Evolutionary conservation across 2,113 vertebrate species (phyloP), one percentile per base, ranked within the genome.

Genomic region (Brachypteracias leptosomus): DNA sequence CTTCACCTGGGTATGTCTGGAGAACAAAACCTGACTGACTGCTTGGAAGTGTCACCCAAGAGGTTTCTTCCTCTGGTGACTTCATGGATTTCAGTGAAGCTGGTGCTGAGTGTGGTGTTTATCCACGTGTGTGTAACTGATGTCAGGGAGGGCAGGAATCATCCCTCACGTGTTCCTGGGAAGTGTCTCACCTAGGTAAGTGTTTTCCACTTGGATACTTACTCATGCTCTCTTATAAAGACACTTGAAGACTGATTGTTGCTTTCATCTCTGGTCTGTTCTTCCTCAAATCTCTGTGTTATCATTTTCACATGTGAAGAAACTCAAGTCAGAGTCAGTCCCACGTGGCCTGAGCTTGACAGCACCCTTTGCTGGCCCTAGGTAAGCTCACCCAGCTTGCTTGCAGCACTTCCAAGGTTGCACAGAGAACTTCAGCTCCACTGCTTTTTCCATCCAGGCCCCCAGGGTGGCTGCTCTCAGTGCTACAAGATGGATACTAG

Each of bases 311-410:
- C 22, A 16, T 1, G 2, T n/a, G 40, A 57, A 49, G 35, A 70
- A 68, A n/a, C 24, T 22, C 15, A 76, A 85, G 20, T 16, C 1
- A 0, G n/a, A 85, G 20, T 16, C 1, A 0, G n/a, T 68, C 33
- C 20, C 36, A 40, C 2, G 0, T 36, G 55, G 58, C 35, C 78
- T 67, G 26, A 47, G 52, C 63, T 78, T 15, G 3, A 26, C 38
- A 52, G 38, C 35, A 31, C 40, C 18, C n/a, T 57, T 36, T 3
- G 1, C 49, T 44, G 6, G 4, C 66, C 49, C 35, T 0, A 0
- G 18, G 28, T 35, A 55, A 36, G 17, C n/a, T 75, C 65, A 51
- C 25, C 10, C 31, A 49, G 10, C 13, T 18, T 65, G 15, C 72
- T 28, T n/a, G 28, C 26, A 71, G 2, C 11, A 3, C 19, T 73